Conservation (phyloP, 2,888 invertebrate species). For the Eristalinus aeneus region DNA sequence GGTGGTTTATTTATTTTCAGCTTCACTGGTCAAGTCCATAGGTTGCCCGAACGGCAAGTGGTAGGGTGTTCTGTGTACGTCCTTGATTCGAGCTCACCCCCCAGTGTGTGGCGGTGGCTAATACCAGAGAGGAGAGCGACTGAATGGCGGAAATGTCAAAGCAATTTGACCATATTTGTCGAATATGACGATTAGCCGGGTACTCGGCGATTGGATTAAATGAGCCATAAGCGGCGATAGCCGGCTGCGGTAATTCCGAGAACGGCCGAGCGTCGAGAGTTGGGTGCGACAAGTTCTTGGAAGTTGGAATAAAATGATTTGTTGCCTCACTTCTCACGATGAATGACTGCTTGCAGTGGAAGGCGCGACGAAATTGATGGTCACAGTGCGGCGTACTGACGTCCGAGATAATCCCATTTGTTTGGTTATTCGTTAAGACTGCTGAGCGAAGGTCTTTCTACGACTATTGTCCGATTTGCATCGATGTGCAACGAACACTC, state of each 20-base stretch:
- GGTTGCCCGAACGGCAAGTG: neutral
- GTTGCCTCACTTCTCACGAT: neutral
- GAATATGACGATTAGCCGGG: slow-evolving; percentile 44
- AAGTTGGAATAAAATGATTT: neutral
- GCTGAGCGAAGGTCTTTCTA: neutral
- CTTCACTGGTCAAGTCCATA: neutral
- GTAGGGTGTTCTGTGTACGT: slow-evolving; percentile 14
- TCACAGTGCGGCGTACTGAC: neutral
- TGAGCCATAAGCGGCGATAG: slow-evolving; percentile 1
- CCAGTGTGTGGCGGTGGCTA: neutral
- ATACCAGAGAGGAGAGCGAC: neutral
- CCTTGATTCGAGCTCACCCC: slow-evolving; percentile 52
- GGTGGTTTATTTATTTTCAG: slow-evolving; percentile 58
- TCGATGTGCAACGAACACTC: neutral
- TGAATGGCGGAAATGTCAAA: slow-evolving; percentile 66
- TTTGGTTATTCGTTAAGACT: neutral
- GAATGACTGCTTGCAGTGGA: neutral
- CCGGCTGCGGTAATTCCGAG: slow-evolving; percentile 10
- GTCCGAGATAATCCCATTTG: neutral
- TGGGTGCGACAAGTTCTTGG: slow-evolving; percentile 11
- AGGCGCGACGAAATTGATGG: neutral
- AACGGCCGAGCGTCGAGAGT: neutral
- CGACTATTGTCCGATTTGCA: neutral
- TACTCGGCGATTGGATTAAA: slow-evolving; percentile 27
- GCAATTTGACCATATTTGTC: slow-evolving; percentile 61